phyloP scores from a whole-genome alignment of 2,888 invertebrate species.

The Schrankia costaestrigalis region DNA sequence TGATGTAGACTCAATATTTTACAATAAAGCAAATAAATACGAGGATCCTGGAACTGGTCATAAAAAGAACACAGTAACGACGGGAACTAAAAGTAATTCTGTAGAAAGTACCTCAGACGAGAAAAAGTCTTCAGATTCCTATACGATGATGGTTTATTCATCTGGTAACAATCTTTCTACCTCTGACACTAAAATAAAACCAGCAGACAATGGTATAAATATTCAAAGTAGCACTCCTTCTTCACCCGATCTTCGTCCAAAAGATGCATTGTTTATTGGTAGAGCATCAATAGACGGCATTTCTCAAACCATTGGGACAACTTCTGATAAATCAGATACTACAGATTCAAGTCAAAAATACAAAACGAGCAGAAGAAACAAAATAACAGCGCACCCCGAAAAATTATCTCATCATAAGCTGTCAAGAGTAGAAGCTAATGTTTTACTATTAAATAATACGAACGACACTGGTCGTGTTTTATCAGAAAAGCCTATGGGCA shows the following conservation, averaged over 20 bases:
- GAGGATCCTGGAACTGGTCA: slow-evolving; percentile 42
- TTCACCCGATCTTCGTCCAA: too few relatives aligned
- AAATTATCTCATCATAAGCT: slow-evolving; percentile 41
- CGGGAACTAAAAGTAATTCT: slow-evolving; percentile 42
- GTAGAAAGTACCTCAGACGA: slow-evolving; percentile 34
- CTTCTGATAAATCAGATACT: too few relatives aligned
- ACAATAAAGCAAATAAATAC: slow-evolving; percentile 22
- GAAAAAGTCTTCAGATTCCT: slow-evolving; percentile 51
- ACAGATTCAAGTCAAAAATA: slow-evolving; percentile 11
- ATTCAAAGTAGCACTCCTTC: slow-evolving; percentile 20
- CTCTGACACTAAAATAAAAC: slow-evolving; percentile 27
- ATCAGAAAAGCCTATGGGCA: too few relatives aligned
- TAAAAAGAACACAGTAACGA: slow-evolving; percentile 49
- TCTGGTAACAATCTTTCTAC: slow-evolving; percentile 28
- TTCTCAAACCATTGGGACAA: too few relatives aligned
- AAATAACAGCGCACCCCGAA: slow-evolving; percentile 2
- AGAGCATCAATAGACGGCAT: too few relatives aligned
- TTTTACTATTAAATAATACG: slow-evolving; percentile 35
- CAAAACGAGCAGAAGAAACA: slow-evolving; percentile 5
- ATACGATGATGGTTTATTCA: slow-evolving; percentile 32
- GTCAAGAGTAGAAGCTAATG: slow-evolving; percentile 43
- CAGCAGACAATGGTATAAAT: slow-evolving; percentile 11
- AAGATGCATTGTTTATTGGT: too few relatives aligned
- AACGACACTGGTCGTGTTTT: slow-evolving; percentile 11
- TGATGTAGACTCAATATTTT: slow-evolving; percentile 15